Conservation (phyloP, 2,888 invertebrate species). For the Cryptus armator region DNA sequence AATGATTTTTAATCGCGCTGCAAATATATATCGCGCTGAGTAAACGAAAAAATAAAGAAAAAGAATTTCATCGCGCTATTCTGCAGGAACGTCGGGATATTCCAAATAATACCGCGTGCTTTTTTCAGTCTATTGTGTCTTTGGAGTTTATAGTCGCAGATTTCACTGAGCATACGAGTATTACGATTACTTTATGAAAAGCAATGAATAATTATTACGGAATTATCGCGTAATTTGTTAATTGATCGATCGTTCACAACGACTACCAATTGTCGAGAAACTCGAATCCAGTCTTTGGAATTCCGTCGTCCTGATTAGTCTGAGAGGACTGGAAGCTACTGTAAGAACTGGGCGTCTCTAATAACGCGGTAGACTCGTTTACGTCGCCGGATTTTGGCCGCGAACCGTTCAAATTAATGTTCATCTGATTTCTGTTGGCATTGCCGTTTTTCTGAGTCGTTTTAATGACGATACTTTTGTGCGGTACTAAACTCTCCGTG, state of each 20-base stretch:
- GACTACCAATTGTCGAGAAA: constrained; percentile 87
- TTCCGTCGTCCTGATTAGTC: constrained; percentile 82
- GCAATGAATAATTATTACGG: background rate
- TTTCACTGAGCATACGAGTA: constrained; percentile 48
- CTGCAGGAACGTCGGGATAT: constrained; percentile 28
- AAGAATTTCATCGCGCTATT: background rate
- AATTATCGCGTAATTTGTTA: background rate
- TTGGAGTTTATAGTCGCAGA: constrained; percentile 53
- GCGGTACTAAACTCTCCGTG: constrained; percentile 72
- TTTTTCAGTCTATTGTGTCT: constrained; percentile 62
- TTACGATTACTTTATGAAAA: constrained; percentile 14
- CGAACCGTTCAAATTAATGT: constrained; percentile 77
- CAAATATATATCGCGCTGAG: background rate
- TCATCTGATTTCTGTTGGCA: constrained; percentile 77
- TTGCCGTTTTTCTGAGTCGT: constrained; percentile 62
- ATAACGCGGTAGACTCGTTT: constrained; percentile 80
- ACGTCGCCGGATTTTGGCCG: constrained; percentile 79
- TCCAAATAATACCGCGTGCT: constrained; percentile 27
- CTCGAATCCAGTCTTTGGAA: constrained; percentile 87
- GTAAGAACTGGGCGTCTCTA: constrained; percentile 83
- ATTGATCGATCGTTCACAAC: background rate
- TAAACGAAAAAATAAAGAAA: background rate
- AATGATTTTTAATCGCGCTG: background rate
- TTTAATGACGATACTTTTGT: constrained; percentile 68
- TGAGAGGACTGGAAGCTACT: constrained; percentile 82